Evolutionary conservation across 2,797 vertebrate species (phyloP), one percentile per base, ranked within the genome.

Genomic region (Sternarchorhynchus goeldii): DNA sequence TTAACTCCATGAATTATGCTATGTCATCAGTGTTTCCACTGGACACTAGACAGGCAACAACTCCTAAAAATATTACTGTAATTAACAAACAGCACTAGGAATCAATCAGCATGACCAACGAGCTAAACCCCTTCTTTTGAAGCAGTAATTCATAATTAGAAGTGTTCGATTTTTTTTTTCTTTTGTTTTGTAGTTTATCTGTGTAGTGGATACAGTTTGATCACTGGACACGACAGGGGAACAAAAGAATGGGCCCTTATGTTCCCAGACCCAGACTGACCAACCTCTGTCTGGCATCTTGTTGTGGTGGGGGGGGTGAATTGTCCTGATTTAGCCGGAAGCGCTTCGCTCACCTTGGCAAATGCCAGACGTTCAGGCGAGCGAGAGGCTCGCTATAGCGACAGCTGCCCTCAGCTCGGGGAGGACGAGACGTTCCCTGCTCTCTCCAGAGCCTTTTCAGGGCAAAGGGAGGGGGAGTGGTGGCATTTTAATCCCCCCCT

Each of bases 401-500:
- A 80, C 63, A 84, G 85, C 81, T 50, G 79, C 67, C 59, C 69
- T 81, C 69, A 74, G 45, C 67, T 77, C 74, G 78, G n/a, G 18
- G 67, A 81, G 76, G 85, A 83, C 84, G 81, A 31, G 12, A 36
- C 62, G 75, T 81, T 63, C 72, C 83, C 70, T 73, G 57, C 32
- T 14, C 70, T 64, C 60, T 64, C 73, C 53, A 78, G 62, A 72
- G 71, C 18, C 71, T 39, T 69, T 73, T 69, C 8, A 39, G 76
- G 77, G 81, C 25, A 25, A 25, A 25, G 10, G 39, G 39, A 41
- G 6, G 39, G 39, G 39, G 39, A 10, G 39, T 5, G 1, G 39
- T 6, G 39, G 41, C 67, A 63, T 82, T 87, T 84, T 84, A 84
- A 89, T 87, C 76, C 50, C 68, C 59, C 64, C 77, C 25, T 25